Base-by-base conservation (phyloP, 2,113 vertebrate species). In the Brachypteracias leptosomus region DNA sequence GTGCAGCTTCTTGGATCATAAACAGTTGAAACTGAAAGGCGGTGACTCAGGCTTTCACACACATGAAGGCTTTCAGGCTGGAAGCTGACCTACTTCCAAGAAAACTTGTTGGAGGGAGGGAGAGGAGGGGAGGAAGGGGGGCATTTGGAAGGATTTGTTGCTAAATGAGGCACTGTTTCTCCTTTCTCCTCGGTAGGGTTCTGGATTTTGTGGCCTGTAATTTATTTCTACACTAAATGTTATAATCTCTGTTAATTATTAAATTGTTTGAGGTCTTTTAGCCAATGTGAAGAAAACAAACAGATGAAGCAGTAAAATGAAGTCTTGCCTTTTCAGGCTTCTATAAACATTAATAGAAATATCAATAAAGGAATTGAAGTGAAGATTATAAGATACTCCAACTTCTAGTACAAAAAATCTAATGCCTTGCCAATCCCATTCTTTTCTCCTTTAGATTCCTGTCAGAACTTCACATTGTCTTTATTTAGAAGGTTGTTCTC, bases 21-120 rank as follows among this genome's bases (percentile, higher is more conserved):
- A 76, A 5, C 10, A 8, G 6, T 31, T 74, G 29, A n/a, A 63
- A 84, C 9, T 25, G 59, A 55, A 54, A 73, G 59, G 81, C 62
- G 38, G 49, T 28, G 40, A 55, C 58, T 88, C 31, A 54, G 58
- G 65, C 42, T 70, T 28, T 66, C 46, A 25, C 74, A 51, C 67
- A 18, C 2, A 2, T 9, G 0, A 11, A 49, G 31, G 24, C 63
- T 81, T 36, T 55, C 44, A 13, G 63, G 13, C 74, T 91, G 55
- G 67, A 73, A 49, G 46, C 59, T 88, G 85, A 93, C 89, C 88
- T 91, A 79, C 71, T 95, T 96, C 85, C 89, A 93, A 93, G 82
- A 87, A 96, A 83, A 63, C 22, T 65, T 82, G 47, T 13, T 57
- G 71, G 20, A 82, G 66, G 36, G 47, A 65, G 58, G 35, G n/a